Conservation (phyloP, 2,797 vertebrate species). For the Triplophysa yarkandensis region DNA sequence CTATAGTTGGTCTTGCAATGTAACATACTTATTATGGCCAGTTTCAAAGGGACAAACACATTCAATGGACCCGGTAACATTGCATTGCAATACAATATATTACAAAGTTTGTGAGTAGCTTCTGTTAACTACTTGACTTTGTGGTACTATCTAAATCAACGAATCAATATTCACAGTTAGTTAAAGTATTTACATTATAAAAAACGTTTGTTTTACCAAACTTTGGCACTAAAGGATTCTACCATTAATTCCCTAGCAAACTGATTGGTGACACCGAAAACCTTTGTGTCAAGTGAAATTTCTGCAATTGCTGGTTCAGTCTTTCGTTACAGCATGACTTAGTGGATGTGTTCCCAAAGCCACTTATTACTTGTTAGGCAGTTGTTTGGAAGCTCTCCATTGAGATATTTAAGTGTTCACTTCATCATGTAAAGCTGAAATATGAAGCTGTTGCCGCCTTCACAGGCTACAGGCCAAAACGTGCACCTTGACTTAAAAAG, state of each 20-base stretch:
- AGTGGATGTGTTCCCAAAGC: not conserved
- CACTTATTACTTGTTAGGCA: not conserved
- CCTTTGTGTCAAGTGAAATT: not conserved
- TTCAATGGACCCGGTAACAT: not conserved
- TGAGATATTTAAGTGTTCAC: slow-evolving; percentile 8
- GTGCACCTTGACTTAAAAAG: slow-evolving; percentile 14
- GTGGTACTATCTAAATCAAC: not conserved
- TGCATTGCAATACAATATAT: too few relatives aligned
- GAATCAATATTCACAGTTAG: not conserved
- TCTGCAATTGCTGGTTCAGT: slow-evolving; percentile 13
- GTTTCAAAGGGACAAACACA: not conserved
- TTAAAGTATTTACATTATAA: not conserved
- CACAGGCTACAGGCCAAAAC: not conserved
- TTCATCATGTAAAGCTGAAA: slow-evolving; percentile 17
- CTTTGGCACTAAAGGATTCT: not conserved
- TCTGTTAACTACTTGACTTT: too few relatives aligned
- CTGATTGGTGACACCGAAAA: not conserved
- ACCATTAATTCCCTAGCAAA: slow-evolving; percentile 1
- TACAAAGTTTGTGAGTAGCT: too few relatives aligned
- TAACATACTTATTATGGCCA: not conserved
- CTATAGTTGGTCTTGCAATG: slow-evolving; percentile 1
- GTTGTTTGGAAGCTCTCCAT: slow-evolving; percentile 1
- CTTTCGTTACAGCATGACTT: slow-evolving; percentile 1
- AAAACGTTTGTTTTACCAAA: not conserved
- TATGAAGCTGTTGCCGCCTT: slow-evolving; percentile 40